Conservation (phyloP, 2,888 invertebrate genomes). For the Sialis lutaria region DNA sequence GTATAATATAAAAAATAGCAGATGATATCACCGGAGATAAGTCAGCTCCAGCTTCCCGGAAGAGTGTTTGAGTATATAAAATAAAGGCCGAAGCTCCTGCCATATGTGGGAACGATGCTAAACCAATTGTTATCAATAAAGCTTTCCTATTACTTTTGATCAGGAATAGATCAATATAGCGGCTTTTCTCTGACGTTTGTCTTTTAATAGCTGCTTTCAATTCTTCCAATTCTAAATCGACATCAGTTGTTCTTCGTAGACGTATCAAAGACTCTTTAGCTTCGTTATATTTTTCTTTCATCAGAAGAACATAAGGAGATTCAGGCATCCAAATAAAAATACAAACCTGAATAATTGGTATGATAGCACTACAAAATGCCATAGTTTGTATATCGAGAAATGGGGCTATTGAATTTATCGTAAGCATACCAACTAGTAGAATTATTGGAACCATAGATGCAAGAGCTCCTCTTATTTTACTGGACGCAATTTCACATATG, state of each 20-base stretch:
- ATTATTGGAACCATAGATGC: slow-evolving; percentile 37
- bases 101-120: slow-evolving; percentile 34
- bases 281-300: slow-evolving; percentile 23
- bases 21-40: slow-evolving; percentile 22
- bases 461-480: slow-evolving; percentile 36
- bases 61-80: slow-evolving; percentile 37
- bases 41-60: slow-evolving; percentile 23
- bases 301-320: slow-evolving; percentile 32
- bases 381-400: slow-evolving; percentile 28
- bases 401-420: slow-evolving; percentile 29
- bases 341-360: slow-evolving; percentile 28
- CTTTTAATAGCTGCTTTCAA: slow-evolving; percentile 19
- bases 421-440: slow-evolving; percentile 33
- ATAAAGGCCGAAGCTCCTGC: slow-evolving; percentile 44
- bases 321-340: slow-evolving; percentile 36
- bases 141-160: slow-evolving; percentile 41
- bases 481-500: slow-evolving; percentile 39
- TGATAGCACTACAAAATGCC: slow-evolving; percentile 27
- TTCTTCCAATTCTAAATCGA: slow-evolving; percentile 22
- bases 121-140: slow-evolving; percentile 38
- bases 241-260: slow-evolving; percentile 24
- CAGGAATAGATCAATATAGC: slow-evolving; percentile 34
- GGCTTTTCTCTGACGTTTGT: slow-evolving; percentile 31
- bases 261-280: slow-evolving; percentile 28
- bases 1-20: slow-evolving; percentile 27